Percentiles rank a stretch among this genome's conserved stretches.
Conservation (phyloP, 2,113 vertebrate genomes). For the Pelvicachromis taeniatus region DNA sequence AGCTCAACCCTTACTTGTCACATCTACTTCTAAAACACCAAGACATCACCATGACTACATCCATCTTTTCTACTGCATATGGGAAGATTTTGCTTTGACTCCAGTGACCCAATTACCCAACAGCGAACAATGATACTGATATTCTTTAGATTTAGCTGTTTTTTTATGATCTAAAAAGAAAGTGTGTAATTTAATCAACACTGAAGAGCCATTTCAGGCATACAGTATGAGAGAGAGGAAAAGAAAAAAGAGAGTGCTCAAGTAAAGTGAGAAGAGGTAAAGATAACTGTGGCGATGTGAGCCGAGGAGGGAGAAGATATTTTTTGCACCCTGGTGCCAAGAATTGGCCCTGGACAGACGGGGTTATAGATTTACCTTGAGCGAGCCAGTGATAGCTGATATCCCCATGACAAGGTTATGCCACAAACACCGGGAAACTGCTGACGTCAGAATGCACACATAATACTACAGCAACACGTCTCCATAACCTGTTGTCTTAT, state of each 20-base stretch:
- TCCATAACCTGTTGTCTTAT: slow-evolving; percentile 38
- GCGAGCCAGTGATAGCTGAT: slow-evolving; percentile 39
- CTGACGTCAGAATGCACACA: slow-evolving; percentile 23
- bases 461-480: slow-evolving; percentile 17
- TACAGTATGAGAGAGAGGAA: neutral
- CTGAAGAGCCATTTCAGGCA: neutral
- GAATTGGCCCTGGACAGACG: slow-evolving; percentile 26
- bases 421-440: slow-evolving; percentile 40
- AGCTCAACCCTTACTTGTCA: neutral
- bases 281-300: slow-evolving; percentile 35
- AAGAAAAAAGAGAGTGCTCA: neutral
- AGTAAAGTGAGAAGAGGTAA: neutral
- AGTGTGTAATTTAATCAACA: neutral
- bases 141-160: neutral
- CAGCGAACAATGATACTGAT: neutral
- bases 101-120: neutral
- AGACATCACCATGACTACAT: neutral
- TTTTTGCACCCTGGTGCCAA: slow-evolving; percentile 45
- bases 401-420: neutral
- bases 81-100: neutral
- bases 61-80: neutral
- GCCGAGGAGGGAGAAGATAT: slow-evolving; percentile 21
- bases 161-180: neutral
- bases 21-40: neutral
- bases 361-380: slow-evolving; percentile 58